Conservation (phyloP, 2,113 vertebrate genomes). For the Polyodon spathula region DNA sequence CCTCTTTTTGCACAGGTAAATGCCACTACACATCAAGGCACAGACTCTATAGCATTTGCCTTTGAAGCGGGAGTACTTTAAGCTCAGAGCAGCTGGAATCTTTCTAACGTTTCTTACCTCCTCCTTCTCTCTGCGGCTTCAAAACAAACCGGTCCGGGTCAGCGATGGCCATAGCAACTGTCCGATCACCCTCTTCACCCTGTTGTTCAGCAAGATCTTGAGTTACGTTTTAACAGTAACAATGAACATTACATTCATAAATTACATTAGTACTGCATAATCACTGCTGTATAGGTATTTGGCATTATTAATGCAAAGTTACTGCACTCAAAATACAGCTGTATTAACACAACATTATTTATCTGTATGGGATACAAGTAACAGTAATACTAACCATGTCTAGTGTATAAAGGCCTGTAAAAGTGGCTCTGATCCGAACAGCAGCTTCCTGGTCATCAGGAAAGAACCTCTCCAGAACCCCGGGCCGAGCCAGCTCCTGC, state of each 20-base stretch:
- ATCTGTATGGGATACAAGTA: background rate
- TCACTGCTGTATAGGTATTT: background rate
- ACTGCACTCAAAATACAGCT: rapidly evolving
- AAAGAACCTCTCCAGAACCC: constrained; percentile 71
- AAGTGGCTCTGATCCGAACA: constrained; percentile 71
- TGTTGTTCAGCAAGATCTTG: constrained; percentile 25
- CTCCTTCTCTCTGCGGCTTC: constrained; percentile 91
- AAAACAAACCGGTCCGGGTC: constrained; percentile 77
- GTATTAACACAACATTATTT: background rate
- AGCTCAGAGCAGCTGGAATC: background rate
- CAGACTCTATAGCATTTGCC: background rate
- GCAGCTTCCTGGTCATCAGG: constrained; percentile 50
- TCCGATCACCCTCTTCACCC: constrained; percentile 80
- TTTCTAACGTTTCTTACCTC: constrained; percentile 58
- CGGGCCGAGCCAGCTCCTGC: constrained; percentile 72
- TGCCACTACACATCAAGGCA: background rate
- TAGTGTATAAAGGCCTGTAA: constrained; percentile 81
- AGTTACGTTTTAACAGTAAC: background rate
- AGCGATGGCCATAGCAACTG: constrained; percentile 62
- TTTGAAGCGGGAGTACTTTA: no score
- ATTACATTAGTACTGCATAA: background rate
- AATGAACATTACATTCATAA: background rate
- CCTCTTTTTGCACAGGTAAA: background rate
- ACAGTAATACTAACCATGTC: constrained; percentile 61
- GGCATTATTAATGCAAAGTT: background rate